Evolutionary conservation across 2,113 vertebrate genomes (phyloP).

Genomic region (Barbus barbus): DNA sequence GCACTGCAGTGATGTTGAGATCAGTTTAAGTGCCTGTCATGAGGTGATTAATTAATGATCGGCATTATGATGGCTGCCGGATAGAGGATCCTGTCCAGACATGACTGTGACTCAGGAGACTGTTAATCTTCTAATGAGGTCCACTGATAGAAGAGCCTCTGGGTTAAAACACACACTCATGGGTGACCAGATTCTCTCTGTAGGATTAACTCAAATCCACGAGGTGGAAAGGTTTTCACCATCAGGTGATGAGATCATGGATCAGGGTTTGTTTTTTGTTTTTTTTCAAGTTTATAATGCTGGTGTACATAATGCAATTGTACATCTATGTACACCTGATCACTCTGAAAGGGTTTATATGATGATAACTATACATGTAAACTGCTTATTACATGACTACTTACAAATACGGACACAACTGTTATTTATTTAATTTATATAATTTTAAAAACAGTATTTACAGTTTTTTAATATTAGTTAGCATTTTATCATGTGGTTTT

Average conservation of each 20-base stretch:
- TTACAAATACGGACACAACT: background rate
- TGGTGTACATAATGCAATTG: background rate
- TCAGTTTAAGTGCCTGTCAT: background rate
- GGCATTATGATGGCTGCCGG: constrained; percentile 37
- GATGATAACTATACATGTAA: background rate
- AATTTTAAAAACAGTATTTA: background rate
- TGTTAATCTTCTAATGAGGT: constrained; percentile 54
- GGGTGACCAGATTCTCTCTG: background rate
- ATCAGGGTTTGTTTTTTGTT: no score
- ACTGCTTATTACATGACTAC: no score
- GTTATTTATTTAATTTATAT: background rate
- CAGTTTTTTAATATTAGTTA: background rate
- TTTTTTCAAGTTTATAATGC: background rate
- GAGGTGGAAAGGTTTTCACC: background rate
- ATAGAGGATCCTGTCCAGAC: constrained; percentile 54
- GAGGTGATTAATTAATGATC: constrained; percentile 48
- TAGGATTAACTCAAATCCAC: background rate
- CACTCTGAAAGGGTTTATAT: background rate
- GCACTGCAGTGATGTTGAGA: background rate
- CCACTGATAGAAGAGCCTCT: constrained; percentile 50
- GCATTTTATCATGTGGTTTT: no score
- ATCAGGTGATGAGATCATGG: background rate
- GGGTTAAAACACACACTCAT: background rate
- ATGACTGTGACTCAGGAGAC: constrained; percentile 45
- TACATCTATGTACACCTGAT: background rate